Percentiles rank a stretch among this genome's conserved stretches.
Evolutionary conservation across 2,113 vertebrate species (phyloP).

Genomic region (Periophthalmodon schlosseri): DNA sequence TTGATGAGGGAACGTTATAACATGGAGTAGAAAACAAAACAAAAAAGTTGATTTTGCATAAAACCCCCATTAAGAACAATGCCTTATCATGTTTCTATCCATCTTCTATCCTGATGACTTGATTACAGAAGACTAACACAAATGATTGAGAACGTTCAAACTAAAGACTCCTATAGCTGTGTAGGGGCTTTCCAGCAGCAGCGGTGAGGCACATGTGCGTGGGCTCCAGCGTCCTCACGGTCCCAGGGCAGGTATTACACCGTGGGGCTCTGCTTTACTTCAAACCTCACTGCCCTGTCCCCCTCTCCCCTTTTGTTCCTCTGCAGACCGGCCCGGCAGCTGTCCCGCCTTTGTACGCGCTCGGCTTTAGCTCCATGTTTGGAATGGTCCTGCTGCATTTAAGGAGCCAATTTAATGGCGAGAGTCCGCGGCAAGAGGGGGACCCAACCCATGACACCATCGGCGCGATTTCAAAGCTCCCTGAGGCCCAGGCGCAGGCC

Average conservation of each 20-base stretch:
- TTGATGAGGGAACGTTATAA: too few relatives aligned
- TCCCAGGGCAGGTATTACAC: constrained; percentile 55
- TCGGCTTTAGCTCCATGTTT: constrained; percentile 60
- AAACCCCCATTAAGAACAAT: too few relatives aligned
- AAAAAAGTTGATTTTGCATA: too few relatives aligned
- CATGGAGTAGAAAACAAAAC: too few relatives aligned
- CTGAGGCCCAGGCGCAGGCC: constrained; percentile 51
- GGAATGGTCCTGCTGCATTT: constrained; percentile 62
- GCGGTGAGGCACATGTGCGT: constrained; percentile 53
- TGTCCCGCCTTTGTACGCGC: constrained; percentile 68
- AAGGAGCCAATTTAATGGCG: constrained; percentile 66
- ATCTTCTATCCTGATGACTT: neutral
- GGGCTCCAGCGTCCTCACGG: constrained; percentile 42
- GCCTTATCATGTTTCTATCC: too few relatives aligned
- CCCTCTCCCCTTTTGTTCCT: constrained; percentile 14
- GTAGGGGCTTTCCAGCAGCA: constrained; percentile 50
- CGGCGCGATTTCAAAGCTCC: constrained; percentile 79
- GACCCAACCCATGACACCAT: constrained; percentile 68
- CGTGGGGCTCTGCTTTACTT: constrained; percentile 68
- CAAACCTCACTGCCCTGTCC: constrained; percentile 55
- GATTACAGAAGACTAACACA: neutral
- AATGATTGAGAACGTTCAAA: neutral
- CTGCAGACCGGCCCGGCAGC: constrained; percentile 10
- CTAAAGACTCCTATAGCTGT: neutral
- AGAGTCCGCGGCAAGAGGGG: constrained; percentile 53